Conservation (phyloP, 2,888 invertebrate genomes). For the Congeria kusceri region DNA sequence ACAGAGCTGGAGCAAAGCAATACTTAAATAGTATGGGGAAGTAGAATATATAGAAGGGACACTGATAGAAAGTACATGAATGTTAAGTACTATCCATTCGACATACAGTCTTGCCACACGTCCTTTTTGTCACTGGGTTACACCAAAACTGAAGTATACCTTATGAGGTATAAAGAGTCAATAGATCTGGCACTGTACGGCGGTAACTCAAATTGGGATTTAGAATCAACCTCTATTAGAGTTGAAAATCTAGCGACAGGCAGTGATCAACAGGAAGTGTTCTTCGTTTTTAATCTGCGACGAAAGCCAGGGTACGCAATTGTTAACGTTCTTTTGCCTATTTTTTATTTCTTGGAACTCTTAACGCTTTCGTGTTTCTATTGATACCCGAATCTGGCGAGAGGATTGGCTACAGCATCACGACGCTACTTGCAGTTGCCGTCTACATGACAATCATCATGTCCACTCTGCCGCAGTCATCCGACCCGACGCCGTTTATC, state of each 20-base stretch:
- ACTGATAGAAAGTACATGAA: constrained; percentile 21
- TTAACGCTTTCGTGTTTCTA: constrained; percentile 8
- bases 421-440: constrained; percentile 8
- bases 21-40: not conserved
- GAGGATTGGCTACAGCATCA: constrained; percentile 15
- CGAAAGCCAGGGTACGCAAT: not conserved
- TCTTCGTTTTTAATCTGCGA: not conserved
- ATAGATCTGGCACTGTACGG: not conserved
- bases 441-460: constrained; percentile 15
- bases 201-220: not conserved
- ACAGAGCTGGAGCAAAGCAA: not conserved
- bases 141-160: constrained; percentile 11
- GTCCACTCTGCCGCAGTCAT: constrained; percentile 5
- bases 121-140: constrained; percentile 18
- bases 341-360: not conserved
- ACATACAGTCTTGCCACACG: constrained; percentile 15
- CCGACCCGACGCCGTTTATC: constrained; percentile 14
- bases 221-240: not conserved
- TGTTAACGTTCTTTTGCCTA: not conserved
- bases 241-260: not conserved
- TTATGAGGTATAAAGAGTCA: not conserved
- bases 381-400: constrained; percentile 21
- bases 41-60: not conserved
- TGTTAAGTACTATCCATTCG: constrained; percentile 22
- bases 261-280: not conserved